These are phyloP conservation scores for Archips crataeganus DNA, from an alignment of 2,888 invertebrate species.

Conservation along the genomic window DNA sequence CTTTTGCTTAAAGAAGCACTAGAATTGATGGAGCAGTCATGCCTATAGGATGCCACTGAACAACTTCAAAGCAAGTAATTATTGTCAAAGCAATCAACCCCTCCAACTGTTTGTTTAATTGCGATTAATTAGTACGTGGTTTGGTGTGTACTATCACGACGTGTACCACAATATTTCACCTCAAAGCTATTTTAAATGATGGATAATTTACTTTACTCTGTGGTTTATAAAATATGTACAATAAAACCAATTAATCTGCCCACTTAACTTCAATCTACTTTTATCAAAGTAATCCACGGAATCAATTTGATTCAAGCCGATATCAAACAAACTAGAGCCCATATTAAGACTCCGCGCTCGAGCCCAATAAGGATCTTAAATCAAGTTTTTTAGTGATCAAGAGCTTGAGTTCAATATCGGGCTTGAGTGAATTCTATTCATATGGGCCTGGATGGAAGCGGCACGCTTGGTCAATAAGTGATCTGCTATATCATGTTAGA, in stretches of 20 bases:
- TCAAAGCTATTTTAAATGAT: background rate
- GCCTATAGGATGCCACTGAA: background rate
- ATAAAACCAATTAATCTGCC: background rate
- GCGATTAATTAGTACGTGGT: background rate
- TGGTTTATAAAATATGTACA: background rate
- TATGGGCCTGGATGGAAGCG: background rate
- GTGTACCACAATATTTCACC: background rate
- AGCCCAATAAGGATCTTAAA: background rate
- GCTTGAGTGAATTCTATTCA: constrained; percentile 7
- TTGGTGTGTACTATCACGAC: background rate
- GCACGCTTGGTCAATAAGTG: background rate
- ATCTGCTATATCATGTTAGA: background rate
- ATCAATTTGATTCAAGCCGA: background rate
- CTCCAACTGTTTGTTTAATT: background rate
- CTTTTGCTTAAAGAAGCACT: constrained; percentile 14
- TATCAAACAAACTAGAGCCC: background rate
- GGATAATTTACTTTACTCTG: background rate
- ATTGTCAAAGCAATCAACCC: constrained; percentile 2
- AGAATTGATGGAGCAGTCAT: background rate
- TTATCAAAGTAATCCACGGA: background rate
- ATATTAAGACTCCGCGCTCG: background rate
- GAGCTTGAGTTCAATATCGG: constrained; percentile 1
- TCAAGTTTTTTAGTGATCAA: constrained; percentile 1
- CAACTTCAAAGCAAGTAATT: constrained; percentile 7
- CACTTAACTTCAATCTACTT: background rate